Base-by-base conservation (phyloP, 2,797 vertebrate genomes). In the Antrozous pallidus region DNA sequence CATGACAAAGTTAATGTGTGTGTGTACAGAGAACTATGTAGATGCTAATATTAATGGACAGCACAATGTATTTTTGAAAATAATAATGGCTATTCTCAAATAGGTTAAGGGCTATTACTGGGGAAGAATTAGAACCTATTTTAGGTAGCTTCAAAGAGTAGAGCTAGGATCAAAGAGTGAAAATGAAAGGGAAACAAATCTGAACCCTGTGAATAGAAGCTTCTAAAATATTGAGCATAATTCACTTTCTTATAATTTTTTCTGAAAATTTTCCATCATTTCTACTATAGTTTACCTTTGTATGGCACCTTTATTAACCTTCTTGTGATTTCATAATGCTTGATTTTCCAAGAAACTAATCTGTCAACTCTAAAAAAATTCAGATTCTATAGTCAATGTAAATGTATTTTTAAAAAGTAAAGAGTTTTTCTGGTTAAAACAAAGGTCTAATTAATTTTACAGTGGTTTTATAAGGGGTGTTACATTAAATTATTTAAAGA, bases 181-280 rank as follows among this genome's bases (percentile, higher is more conserved):
- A 28, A 87, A 93, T 92, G 69, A 73, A 84, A 91, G 42, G 40
- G 12, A 94, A 70, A 79, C 3, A 38, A 74, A 83, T 71, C n/a
- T 79, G 42, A 81, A 8, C 1, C 26, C 51, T 38, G 9, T 71
- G 20, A 84, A 83, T 3, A 75, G 12, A 92, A 56, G 8, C n/a
- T 88, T 78, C 33, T 85, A 58, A 94, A 75, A 75, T 69, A 73
- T 2, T 73, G 31, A 69, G 13, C 40, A 61, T 38, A 92, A 71
- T 51, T 91, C 12, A 22, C 24, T 90, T 67, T 28, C 28, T 31
- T 87, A 38, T 26, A 80, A 26, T 83, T 93, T 94, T 92, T 85
- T 56, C 69, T 80, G 61, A 88, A 77, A 88, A 79, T 8, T 71
- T 77, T 56, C 31, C 18, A 73, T 78, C 38, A 90, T 54, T 17